phyloP scores from a whole-genome alignment of 2,888 invertebrate species.

The Campoplex nolae region DNA sequence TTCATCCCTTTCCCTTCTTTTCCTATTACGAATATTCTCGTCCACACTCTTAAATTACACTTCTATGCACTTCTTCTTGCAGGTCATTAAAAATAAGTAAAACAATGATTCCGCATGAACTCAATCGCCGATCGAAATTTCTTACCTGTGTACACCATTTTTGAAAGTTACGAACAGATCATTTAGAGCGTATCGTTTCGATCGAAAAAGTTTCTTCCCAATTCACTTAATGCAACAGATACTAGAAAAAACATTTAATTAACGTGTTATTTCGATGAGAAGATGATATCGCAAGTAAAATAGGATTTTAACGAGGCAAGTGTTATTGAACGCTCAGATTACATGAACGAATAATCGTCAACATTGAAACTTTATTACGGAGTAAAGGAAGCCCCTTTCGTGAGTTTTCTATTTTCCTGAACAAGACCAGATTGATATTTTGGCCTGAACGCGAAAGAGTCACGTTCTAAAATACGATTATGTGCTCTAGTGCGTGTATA shows the following conservation, averaged over 20 bases:
- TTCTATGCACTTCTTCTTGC: neutral
- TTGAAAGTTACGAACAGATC: neutral
- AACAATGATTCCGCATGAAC: no score
- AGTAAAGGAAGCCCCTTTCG: neutral
- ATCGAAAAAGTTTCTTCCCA: no score
- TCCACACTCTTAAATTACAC: neutral
- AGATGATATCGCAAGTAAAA: neutral
- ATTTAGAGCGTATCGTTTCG: neutral
- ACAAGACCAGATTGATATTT: neutral
- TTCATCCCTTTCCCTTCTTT: constrained; percentile 22
- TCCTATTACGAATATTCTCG: constrained; percentile 18
- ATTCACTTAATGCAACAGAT: neutral
- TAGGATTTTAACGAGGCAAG: neutral
- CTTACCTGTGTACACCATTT: neutral
- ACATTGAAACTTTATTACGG: neutral
- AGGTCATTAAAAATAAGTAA: no score
- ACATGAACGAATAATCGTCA: neutral
- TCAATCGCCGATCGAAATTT: neutral
- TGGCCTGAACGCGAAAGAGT: neutral
- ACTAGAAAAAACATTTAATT: neutral
- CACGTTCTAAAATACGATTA: neutral
- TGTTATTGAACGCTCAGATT: neutral
- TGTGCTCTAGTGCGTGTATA: neutral
- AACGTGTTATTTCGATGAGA: neutral
- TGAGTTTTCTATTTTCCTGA: neutral